A percentile compares a stretch with the other conserved stretches of the same genome.
Conservation (phyloP, 2,888 invertebrate genomes). For the Gerosis bhagava region DNA sequence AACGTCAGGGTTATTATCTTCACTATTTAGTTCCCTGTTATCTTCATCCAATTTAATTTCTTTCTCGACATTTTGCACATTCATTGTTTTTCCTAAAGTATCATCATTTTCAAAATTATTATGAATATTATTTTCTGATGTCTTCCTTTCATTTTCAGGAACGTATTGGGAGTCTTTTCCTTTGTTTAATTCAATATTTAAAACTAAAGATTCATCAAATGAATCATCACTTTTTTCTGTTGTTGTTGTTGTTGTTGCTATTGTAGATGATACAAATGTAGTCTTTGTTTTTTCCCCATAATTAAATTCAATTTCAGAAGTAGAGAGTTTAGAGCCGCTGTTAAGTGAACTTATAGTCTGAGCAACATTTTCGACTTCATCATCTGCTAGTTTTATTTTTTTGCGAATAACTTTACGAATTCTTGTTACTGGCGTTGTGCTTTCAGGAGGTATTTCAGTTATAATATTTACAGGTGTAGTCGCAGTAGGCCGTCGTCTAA, state of each 20-base stretch:
- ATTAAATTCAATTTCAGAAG: slow-evolving; percentile 51
- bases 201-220: slow-evolving; percentile 8
- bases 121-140: not conserved
- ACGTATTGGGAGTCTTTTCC: too few species aligned
- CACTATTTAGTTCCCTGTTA: slow-evolving; percentile 11
- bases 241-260: slow-evolving; percentile 30
- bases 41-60: slow-evolving; percentile 29
- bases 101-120: not conserved
- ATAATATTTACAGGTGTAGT: slow-evolving; percentile 38
- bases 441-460: slow-evolving; percentile 32
- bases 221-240: slow-evolving; percentile 36
- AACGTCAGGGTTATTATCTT: slow-evolving; percentile 44
- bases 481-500: slow-evolving; percentile 60
- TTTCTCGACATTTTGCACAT: slow-evolving; percentile 10
- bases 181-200: slow-evolving; percentile 16
- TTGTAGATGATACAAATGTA: slow-evolving; percentile 20
- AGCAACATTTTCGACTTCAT: slow-evolving; percentile 49
- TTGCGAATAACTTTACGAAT: slow-evolving; percentile 69
- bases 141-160: slow-evolving; percentile 16
- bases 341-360: slow-evolving; percentile 51
- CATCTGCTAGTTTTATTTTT: slow-evolving; percentile 54
- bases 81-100: not conserved
- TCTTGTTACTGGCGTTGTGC: slow-evolving; percentile 45
- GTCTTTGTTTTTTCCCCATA: slow-evolving; percentile 65
- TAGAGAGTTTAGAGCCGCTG: slow-evolving; percentile 41